These are phyloP conservation scores for Pilophorus perplexus DNA, from an alignment of 2,888 invertebrate genomes.

Conservation along the genomic window DNA sequence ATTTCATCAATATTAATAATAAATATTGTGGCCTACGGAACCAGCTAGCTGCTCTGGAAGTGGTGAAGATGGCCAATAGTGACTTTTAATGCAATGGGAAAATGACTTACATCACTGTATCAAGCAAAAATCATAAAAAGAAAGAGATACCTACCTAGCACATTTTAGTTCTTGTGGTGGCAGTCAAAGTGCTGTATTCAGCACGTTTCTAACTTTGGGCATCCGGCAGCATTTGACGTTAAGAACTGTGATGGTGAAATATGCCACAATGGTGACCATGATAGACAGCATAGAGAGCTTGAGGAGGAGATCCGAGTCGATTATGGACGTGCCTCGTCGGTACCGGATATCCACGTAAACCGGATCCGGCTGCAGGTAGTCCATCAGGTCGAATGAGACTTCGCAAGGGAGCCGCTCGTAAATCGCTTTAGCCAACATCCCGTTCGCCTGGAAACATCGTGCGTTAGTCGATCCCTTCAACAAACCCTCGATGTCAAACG, in stretches of 20 bases:
- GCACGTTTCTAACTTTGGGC: conserved; percentile 33
- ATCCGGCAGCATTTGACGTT: conserved; percentile 39
- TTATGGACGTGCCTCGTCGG: conserved; percentile 55
- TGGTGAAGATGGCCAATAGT: no score
- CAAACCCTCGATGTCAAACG: no score
- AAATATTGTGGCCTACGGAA: no score
- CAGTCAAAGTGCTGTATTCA: conserved; percentile 29
- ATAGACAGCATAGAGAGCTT: conserved; percentile 64
- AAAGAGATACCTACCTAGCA: no score
- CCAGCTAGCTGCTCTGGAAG: no score
- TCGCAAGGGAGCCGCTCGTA: conserved; percentile 68
- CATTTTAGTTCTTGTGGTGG: not conserved
- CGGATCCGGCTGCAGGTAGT: conserved; percentile 71
- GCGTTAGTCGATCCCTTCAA: not conserved
- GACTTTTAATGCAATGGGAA: no score
- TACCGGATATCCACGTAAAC: conserved; percentile 41
- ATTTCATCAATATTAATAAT: no score
- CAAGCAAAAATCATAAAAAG: no score
- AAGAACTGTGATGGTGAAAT: conserved; percentile 33
- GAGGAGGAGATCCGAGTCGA: conserved; percentile 69
- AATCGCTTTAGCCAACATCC: conserved; percentile 60
- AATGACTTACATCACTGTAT: no score
- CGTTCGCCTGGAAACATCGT: conserved; percentile 55
- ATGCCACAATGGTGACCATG: conserved; percentile 55
- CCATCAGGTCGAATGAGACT: conserved; percentile 79